Evolutionary conservation across 2,797 vertebrate genomes (phyloP).

Genomic region (Danio kyathit): DNA sequence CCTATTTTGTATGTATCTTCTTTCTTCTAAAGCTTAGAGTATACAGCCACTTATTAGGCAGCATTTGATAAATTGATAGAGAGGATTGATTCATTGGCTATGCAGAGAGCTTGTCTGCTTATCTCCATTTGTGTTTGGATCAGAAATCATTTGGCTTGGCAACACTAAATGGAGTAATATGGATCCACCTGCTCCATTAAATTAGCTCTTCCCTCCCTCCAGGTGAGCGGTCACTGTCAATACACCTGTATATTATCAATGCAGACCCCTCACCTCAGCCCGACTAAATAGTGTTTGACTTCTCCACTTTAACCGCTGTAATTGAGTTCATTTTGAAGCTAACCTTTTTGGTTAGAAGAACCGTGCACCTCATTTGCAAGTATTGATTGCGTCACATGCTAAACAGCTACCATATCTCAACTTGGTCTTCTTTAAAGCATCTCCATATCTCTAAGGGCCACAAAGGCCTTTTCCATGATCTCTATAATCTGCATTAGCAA

Average conservation of each 20-base stretch:
- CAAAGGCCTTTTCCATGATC: not conserved
- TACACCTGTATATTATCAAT: slow-evolving; percentile 52
- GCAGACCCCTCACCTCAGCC: slow-evolving; percentile 35
- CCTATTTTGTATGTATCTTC: not conserved
- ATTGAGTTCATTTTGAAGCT: slow-evolving; percentile 63
- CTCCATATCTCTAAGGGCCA: slow-evolving; percentile 22
- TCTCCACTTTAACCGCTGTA: slow-evolving; percentile 63
- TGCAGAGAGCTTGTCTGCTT: slow-evolving; percentile 46
- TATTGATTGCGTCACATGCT: slow-evolving; percentile 55
- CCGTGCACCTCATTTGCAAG: slow-evolving; percentile 39
- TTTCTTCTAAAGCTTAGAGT: slow-evolving; percentile 1
- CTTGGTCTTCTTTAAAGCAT: slow-evolving; percentile 18
- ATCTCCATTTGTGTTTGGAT: slow-evolving; percentile 57
- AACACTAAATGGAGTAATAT: slow-evolving; percentile 58
- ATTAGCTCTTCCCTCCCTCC: slow-evolving; percentile 59
- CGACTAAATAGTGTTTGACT: slow-evolving; percentile 64
- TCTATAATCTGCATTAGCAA: slow-evolving; percentile 21
- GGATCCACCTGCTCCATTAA: slow-evolving; percentile 61
- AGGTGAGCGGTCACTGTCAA: slow-evolving; percentile 56
- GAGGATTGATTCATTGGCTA: slow-evolving; percentile 56
- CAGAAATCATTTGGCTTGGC: slow-evolving; percentile 63
- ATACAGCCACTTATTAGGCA: slow-evolving; percentile 22
- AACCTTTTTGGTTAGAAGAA: slow-evolving; percentile 61
- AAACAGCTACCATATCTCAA: slow-evolving; percentile 22
- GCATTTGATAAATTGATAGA: slow-evolving; percentile 52